Base-by-base conservation (phyloP, 2,888 invertebrate species). In the Bellardia bayeri region DNA sequence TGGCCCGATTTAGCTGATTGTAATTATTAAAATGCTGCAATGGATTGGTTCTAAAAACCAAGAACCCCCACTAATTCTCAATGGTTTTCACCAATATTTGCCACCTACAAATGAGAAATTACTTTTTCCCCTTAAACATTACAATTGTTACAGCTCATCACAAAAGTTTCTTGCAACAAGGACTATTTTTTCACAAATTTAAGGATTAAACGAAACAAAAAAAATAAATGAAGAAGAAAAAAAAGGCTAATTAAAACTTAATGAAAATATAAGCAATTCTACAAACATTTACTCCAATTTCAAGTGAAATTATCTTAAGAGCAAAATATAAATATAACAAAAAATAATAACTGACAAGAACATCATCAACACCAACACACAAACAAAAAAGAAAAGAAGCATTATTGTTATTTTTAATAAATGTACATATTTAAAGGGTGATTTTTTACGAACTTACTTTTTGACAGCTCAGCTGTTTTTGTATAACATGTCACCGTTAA, bases 171-270 rank as follows among this genome's bases (percentile, higher is more conserved):
- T 71, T 72, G 7, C 7, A 56, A 56, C 6, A 72, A 56, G 42
- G 49, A 49, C 61, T 49, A 69, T 37, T 40, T 61, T 5, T 9
- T 9, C 45, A 58, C 14, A 74, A 58, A 58, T 9, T 30, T 6
- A 69, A 75, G 37, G 66, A 16, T 66, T 82, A 66, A 16, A 14
- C 14, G 5, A 45, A 75, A 63, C 69, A 69, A 9, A 49, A n/a
- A 13, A 56, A 14, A 37, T 14, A 69, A 61, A 49, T 1, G 33
- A 58, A 51, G 49, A 45, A 9, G n/a, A 56, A 40, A 71, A 82
- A 71, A 51, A 68, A 76, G 71, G n/a, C 58, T 86, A 86, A 86
- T 86, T 86, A 86, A 86, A 86, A 82, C 82, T 82, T 86, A 23
- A 58, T 56, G 58, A 14, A 49, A 81, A 63, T 61, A 69, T 33